Evolutionary conservation across 1,140 invertebrate genomes (phyloP).

Genomic region (Lerema accius): DNA sequence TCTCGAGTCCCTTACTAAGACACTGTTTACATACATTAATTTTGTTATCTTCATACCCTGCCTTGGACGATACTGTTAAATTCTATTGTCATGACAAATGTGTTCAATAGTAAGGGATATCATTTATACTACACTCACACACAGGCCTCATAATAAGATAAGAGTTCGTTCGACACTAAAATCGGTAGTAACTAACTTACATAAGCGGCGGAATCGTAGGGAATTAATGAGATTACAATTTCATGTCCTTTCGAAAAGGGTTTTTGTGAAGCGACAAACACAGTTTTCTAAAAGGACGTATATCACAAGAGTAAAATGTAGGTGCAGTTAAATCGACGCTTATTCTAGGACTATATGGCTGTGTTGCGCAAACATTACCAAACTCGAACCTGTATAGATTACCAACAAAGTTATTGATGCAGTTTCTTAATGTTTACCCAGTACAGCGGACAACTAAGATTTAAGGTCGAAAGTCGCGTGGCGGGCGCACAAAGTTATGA

Average conservation of each 20-base stretch:
- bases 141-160: slow-evolving; percentile 42
- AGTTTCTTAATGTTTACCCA: slow-evolving; percentile 5
- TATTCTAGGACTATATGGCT: slow-evolving; percentile 10
- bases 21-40: slow-evolving; percentile 38
- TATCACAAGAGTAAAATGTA: slow-evolving; percentile 29
- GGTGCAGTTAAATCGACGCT: slow-evolving; percentile 33
- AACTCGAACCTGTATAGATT: no score
- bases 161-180: slow-evolving; percentile 22
- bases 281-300: slow-evolving; percentile 10
- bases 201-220: slow-evolving; percentile 34
- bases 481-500: slow-evolving; percentile 20
- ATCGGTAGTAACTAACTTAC: slow-evolving; percentile 37
- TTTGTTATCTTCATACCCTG: slow-evolving; percentile 48
- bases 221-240: slow-evolving; percentile 40
- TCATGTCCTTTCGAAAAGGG: slow-evolving; percentile 9
- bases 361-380: slow-evolving; percentile 1
- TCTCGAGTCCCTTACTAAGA: slow-evolving; percentile 40
- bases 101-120: slow-evolving; percentile 38
- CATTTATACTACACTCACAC: slow-evolving; percentile 32
- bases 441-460: slow-evolving; percentile 1
- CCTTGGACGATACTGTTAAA: slow-evolving; percentile 48
- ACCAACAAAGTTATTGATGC: no score
- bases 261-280: slow-evolving; percentile 1
- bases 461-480: slow-evolving; percentile 18
- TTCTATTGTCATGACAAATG: slow-evolving; percentile 51